phyloP scores from a whole-genome alignment of 2,888 invertebrate genomes.

The Horisme vitalbata region DNA sequence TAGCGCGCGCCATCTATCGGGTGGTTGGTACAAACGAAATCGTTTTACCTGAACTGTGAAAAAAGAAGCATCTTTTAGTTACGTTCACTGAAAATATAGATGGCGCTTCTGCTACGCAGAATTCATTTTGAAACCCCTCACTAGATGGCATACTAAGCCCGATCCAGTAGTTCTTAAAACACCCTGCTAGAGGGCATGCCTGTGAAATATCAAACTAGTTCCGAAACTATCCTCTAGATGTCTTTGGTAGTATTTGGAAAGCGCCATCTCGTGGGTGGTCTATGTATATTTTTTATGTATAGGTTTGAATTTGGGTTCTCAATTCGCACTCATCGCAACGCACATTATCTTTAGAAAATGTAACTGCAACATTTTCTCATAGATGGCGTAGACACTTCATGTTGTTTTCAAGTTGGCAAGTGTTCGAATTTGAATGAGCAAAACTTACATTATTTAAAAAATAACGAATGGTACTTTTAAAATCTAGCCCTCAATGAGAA shows the following conservation, averaged over 20 bases:
- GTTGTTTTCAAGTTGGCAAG: too few species aligned
- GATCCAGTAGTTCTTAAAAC: neutral
- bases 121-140: neutral
- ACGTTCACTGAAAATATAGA: neutral
- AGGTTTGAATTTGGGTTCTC: neutral
- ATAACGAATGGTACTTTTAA: too few species aligned
- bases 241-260: conserved; percentile 5
- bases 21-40: neutral
- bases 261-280: conserved; percentile 13
- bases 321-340: too few species aligned
- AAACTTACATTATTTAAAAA: too few species aligned
- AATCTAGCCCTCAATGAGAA: too few species aligned
- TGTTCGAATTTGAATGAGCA: too few species aligned
- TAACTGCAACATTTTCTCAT: too few species aligned
- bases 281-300: neutral
- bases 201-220: neutral
- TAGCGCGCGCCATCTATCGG: conserved; percentile 28
- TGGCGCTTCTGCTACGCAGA: conserved; percentile 14
- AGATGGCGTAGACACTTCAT: too few species aligned
- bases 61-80: neutral
- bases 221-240: conserved; percentile 5
- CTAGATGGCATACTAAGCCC: conserved; percentile 6
- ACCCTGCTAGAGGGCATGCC: conserved; percentile 7
- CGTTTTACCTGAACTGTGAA: neutral
- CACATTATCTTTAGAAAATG: too few species aligned